Conservation (phyloP, 2,797 vertebrate genomes). For the Otus scops region DNA sequence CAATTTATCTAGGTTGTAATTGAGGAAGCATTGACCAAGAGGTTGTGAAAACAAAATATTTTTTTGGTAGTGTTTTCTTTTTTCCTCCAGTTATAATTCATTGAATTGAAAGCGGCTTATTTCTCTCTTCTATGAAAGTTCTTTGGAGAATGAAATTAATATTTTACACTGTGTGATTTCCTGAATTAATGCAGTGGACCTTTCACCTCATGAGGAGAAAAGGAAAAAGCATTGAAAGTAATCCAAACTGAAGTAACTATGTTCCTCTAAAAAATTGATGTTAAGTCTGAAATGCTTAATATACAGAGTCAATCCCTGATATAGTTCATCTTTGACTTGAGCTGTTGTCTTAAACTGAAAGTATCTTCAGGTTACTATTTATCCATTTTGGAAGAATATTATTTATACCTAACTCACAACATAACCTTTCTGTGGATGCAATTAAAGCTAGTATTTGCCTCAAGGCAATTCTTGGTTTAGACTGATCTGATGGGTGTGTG, state of each 20-base stretch:
- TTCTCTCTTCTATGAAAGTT: neutral
- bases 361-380: neutral
- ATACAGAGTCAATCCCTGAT: neutral
- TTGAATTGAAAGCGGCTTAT: neutral
- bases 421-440: neutral
- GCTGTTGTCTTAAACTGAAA: neutral
- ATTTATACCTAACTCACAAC: neutral
- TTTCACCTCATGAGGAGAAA: neutral
- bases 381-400: neutral
- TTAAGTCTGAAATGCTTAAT: neutral
- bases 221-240: neutral
- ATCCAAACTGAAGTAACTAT: neutral
- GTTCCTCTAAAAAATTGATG: neutral
- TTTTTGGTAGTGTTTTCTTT: neutral
- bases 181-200: neutral
- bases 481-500: neutral
- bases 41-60: neutral
- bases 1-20: neutral
- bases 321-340: neutral
- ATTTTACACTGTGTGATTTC: neutral
- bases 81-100: neutral
- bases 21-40: neutral
- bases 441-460: neutral
- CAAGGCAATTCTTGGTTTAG: neutral
- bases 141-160: neutral